Evolutionary conservation across 1,140 invertebrate genomes (phyloP), one percentile per base, ranked within the genome.

Genomic region (Apis laboriosa): DNA sequence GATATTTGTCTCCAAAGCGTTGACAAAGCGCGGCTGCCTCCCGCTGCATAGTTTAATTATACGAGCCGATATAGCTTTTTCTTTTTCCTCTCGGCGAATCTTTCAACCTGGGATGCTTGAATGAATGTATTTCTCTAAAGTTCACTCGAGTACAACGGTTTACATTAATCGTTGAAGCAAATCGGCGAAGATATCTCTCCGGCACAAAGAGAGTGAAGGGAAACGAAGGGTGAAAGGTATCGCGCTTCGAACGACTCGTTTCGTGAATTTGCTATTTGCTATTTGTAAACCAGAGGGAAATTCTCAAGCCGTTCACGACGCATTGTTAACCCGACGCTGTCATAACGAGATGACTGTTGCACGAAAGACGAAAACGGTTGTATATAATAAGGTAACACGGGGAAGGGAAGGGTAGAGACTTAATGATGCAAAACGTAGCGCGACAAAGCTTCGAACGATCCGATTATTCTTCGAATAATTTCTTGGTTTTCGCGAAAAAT

Each of bases 1-100:
- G 49, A 11, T 49, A 63, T 73, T 63, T 80, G 28, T 28, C 15
- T 55, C 28, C 21, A 43, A 1, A 49, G 7, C 51, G 19, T 28
- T 51, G 43, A 61, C 12, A 24, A 43, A 17, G 11, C 21, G 15
- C 0, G 5, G 5, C 24, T 13, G 13, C 34, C 12, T 17, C 13
- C 55, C 17, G 67, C 12, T 28, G 61, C 51, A 66, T 66, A 64
- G 78, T 66, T 74, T 55, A 64, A 71, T 80, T 61, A 74, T 74
- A 74, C 70, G 60, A 49, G 70, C 28, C 21, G 15, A 56, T 28
- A 13, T 28, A 13, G n/a, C 8, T 19, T 43, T 61, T 56, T 56
- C n/a, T 15, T 72, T 21, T 28, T 51, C 51, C 17, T 19, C 3
- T n/a, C 1, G 12, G 1, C 51, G 76, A 58, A 78, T 78, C 17